Conservation (phyloP, 2,888 invertebrate genomes). For the Drosophila monieri region DNA sequence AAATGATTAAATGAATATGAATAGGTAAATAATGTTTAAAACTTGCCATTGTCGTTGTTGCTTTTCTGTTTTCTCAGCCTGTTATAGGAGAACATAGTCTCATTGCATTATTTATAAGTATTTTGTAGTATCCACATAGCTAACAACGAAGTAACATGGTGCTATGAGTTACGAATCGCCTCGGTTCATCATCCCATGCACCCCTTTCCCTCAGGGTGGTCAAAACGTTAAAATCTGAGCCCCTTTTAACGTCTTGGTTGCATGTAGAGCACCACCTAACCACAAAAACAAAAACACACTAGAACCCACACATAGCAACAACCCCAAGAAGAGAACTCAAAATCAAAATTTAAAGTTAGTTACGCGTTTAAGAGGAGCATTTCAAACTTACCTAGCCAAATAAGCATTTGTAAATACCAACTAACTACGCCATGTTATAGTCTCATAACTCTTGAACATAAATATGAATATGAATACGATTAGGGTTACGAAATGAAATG, state of each 20-base stretch:
- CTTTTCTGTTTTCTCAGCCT: slow-evolving; percentile 43
- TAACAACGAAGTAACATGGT: slow-evolving; percentile 79
- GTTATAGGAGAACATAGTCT: slow-evolving; percentile 14
- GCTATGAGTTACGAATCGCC: slow-evolving; percentile 72
- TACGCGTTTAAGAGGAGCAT: slow-evolving; percentile 24
- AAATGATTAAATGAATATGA: slow-evolving; percentile 14
- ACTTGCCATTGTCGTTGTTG: slow-evolving; percentile 47
- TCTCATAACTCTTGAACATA: slow-evolving; percentile 26
- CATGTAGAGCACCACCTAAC: slow-evolving; percentile 35
- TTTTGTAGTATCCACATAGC: slow-evolving; percentile 46
- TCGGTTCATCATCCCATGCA: slow-evolving; percentile 23
- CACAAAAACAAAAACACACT: background rate
- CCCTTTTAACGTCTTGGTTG: slow-evolving; percentile 81
- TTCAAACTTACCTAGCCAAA: slow-evolving; percentile 41
- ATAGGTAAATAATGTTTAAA: slow-evolving; percentile 22
- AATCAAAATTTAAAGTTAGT: slow-evolving; percentile 44
- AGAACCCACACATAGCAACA: slow-evolving; percentile 1
- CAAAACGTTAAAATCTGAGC: slow-evolving; percentile 82
- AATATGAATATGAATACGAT: slow-evolving; percentile 19
- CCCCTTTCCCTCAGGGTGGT: slow-evolving; percentile 39
- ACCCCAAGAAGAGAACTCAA: slow-evolving; percentile 25
- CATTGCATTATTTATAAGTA: slow-evolving; percentile 22
- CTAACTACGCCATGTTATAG: slow-evolving; percentile 27
- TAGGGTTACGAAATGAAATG: slow-evolving; percentile 49
- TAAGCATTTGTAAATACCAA: slow-evolving; percentile 57